Evolutionary conservation across 2,113 vertebrate genomes (phyloP).

Genomic region (Regulus satrapa): DNA sequence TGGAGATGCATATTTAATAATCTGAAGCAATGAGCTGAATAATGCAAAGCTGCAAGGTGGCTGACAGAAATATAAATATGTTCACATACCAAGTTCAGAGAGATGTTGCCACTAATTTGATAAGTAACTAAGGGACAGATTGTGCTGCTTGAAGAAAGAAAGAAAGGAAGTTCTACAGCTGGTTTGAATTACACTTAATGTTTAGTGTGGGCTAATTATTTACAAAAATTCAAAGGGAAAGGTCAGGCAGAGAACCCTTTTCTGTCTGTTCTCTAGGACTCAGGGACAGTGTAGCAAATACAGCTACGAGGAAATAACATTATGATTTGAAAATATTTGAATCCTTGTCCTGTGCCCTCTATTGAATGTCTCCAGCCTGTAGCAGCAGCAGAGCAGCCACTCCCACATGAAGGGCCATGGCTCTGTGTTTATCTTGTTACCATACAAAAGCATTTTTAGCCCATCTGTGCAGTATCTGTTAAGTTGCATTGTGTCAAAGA

Average conservation of each 20-base stretch:
- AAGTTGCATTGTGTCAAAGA: neutral
- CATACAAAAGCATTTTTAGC: neutral
- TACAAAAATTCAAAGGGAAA: conserved; percentile 27
- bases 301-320: neutral
- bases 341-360: neutral
- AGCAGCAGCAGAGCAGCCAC: neutral
- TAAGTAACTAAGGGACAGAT: accelerated
- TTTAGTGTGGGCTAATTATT: conserved; percentile 20
- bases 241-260: neutral
- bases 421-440: neutral
- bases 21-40: neutral
- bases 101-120: neutral
- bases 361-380: neutral
- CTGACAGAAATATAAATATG: neutral
- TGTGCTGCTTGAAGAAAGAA: neutral
- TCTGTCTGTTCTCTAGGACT: neutral
- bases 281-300: neutral
- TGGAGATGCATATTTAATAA: neutral
- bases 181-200: neutral
- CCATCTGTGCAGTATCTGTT: neutral
- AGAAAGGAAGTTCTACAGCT: conserved; percentile 46
- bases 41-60: neutral
- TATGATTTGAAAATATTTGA: neutral
- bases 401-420: neutral
- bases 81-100: neutral